A percentile compares a stretch with the other conserved stretches of the same genome.
Conservation (phyloP, 35 echinoderm and acorn worm genomes). For the Stichopus chloronotus region DNA sequence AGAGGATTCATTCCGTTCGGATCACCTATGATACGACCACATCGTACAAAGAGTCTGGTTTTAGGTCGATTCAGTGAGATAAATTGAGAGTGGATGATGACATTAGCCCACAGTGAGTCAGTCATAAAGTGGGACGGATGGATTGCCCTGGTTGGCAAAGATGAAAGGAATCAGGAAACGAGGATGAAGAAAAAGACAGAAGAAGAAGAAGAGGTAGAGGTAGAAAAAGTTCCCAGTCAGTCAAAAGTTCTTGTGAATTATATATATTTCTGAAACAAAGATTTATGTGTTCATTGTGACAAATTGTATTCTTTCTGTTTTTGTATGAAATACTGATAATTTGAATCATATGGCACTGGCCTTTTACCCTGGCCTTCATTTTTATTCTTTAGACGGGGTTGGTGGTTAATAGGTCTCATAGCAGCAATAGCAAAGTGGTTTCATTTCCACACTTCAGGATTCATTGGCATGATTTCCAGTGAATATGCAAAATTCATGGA, state of each 20-base stretch:
- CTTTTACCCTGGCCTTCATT: neutral
- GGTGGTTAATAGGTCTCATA: no score
- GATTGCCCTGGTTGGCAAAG: neutral
- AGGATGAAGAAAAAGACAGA: neutral
- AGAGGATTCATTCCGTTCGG: slow-evolving; percentile 94
- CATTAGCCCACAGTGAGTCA: neutral
- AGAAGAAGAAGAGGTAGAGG: neutral
- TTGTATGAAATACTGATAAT: slow-evolving; percentile 31
- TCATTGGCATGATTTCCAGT: no score
- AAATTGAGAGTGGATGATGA: neutral
- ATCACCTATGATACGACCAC: slow-evolving; percentile 48
- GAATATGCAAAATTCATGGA: no score
- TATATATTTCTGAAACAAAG: slow-evolving; percentile 54
- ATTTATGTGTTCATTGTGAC: slow-evolving; percentile 56
- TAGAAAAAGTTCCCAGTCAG: neutral
- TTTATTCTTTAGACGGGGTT: neutral
- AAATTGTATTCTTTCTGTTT: slow-evolving; percentile 62
- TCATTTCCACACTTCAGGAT: no score
- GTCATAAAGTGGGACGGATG: neutral
- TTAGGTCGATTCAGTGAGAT: neutral
- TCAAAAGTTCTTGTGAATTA: slow-evolving; percentile 26
- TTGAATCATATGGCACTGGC: slow-evolving; percentile 1
- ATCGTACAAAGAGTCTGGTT: no score
- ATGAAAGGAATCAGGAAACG: neutral
- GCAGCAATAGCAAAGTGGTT: no score